Percentiles rank a stretch among this genome's conserved stretches.
Evolutionary conservation across 2,113 vertebrate genomes (phyloP).

Genomic region (Pristiophorus japonicus): DNA sequence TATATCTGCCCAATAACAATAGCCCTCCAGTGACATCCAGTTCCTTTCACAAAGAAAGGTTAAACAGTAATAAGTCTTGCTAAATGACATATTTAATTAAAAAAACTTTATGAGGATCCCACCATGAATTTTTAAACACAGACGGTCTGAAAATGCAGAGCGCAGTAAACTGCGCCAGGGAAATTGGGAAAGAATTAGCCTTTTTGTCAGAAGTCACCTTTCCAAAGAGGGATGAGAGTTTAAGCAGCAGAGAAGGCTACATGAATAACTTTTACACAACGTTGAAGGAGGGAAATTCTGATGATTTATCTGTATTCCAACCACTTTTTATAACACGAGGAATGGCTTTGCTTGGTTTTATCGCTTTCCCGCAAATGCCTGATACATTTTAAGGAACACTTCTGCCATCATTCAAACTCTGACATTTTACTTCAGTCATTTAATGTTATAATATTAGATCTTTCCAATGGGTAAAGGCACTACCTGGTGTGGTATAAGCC

Average conservation of each 20-base stretch:
- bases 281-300: neutral
- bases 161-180: neutral
- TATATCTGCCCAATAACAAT: neutral
- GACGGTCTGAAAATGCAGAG: neutral
- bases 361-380: neutral
- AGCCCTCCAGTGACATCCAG: neutral
- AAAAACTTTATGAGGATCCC: neutral
- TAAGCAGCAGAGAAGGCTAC: neutral
- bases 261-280: neutral
- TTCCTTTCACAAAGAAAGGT: neutral
- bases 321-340: neutral
- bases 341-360: neutral
- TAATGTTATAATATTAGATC: neutral
- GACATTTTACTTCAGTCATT: neutral
- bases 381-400: neutral
- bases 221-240: neutral
- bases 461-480: neutral
- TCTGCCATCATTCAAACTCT: neutral
- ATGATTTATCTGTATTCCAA: neutral
- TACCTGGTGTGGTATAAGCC: neutral
- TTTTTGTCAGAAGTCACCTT: neutral
- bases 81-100: constrained; percentile 3
- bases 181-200: neutral
- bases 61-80: neutral
- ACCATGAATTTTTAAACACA: neutral